Evolutionary conservation across 2,113 vertebrate genomes (phyloP), one percentile per base, ranked within the genome.

Genomic region (Entelurus aequoreus): DNA sequence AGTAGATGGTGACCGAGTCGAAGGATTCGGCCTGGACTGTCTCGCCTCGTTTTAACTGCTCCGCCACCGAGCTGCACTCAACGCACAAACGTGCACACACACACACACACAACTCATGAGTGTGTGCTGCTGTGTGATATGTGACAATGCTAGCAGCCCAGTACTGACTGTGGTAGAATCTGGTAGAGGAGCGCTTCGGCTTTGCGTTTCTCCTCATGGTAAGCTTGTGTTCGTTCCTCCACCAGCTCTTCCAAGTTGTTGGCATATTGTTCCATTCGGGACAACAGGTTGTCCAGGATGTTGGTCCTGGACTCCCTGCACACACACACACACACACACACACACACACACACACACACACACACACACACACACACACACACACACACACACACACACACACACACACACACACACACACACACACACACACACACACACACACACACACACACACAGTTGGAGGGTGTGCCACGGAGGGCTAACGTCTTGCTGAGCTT

Each of bases 231-330:
- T 0, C 96, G 69, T 46, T 97, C 96, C 76, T 97, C 95, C 77
- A 98, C 96, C 82, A 98, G 88, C 78, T 95, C 94, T 87, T 98
- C 96, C 84, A 98, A 87, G 78, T 98, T 97, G 89, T 95, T 95
- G 79, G 96, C 96, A 0, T 98, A 98, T 63, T 96, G 95, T 84
- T 98, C 96, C 96, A 97, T 98, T 5, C 95, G 92, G 0, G 92
- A 92, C 79, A 98, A 87, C 10, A 98, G 90, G 80, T 95, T 98
- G 84, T 98, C 95, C 84, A 98, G 80, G 79, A 98, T 96, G 86
- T 96, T 98, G 71, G 88, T 91, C 81, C 94, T 92, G 66, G 87
- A 92, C 78, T 94, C 95, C 79, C 95, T 98, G 83, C n/a, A 44
- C 52, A 36, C 55, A 54, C 51, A 48, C 54, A 53, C 40, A 37